Evolutionary conservation across 2,888 invertebrate species (phyloP).

Genomic region (Cremastinae sp.): DNA sequence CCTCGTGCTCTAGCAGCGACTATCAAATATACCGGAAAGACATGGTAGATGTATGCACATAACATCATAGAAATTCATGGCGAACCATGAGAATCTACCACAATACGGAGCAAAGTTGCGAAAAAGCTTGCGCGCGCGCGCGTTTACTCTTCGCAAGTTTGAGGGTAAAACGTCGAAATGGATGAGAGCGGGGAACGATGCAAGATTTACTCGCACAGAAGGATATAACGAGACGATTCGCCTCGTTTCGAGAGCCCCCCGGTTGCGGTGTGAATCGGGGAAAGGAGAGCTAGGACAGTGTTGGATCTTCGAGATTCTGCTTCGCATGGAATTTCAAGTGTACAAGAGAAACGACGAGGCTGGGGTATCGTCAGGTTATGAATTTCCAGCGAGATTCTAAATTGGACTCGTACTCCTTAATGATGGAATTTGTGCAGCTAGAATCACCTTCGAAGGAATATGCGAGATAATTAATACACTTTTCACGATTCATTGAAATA

Average conservation of each 20-base stretch:
- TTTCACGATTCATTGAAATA: no score
- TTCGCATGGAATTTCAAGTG: neutral
- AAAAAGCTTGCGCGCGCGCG: no score
- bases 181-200: constrained; percentile 37
- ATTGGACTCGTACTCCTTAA: constrained; percentile 45
- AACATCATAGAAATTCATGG: neutral
- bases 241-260: constrained; percentile 10
- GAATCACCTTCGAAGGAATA: neutral
- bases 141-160: neutral
- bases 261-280: neutral
- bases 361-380: constrained; percentile 24
- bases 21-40: constrained; percentile 49
- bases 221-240: constrained; percentile 46
- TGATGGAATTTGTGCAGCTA: constrained; percentile 34
- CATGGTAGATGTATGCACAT: constrained; percentile 19
- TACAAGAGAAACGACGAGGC: neutral
- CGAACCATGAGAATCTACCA: constrained; percentile 1
- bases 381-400: constrained; percentile 41
- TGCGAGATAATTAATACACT: constrained; percentile 1
- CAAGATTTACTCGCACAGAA: constrained; percentile 52
- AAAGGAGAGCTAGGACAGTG: no score
- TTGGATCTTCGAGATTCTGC: constrained; percentile 21
- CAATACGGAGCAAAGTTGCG: constrained; percentile 8
- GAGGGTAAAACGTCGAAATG: constrained; percentile 1
- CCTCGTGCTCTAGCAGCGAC: constrained; percentile 40